Conservation (phyloP, 2,113 vertebrate genomes). For the Heterochromis multidens region DNA sequence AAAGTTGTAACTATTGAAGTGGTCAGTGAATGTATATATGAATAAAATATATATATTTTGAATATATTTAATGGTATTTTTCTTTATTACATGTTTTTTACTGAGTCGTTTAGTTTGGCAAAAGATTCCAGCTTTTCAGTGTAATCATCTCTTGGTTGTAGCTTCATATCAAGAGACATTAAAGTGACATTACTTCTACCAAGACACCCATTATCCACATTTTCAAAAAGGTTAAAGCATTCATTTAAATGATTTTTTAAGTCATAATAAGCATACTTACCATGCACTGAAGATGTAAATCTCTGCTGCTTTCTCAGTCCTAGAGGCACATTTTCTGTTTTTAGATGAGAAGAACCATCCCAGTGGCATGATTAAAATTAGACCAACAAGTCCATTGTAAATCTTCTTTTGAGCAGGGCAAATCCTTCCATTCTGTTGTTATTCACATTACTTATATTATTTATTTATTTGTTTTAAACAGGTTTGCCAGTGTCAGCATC, state of each 20-base stretch:
- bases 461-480: not conserved
- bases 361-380: not conserved
- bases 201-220: not conserved
- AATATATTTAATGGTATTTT: not conserved
- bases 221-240: not conserved
- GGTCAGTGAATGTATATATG: not conserved
- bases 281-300: not conserved
- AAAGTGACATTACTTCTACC: not conserved
- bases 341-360: not conserved
- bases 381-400: not conserved
- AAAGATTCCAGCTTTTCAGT: not conserved
- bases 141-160: not conserved
- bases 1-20: not conserved
- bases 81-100: not conserved
- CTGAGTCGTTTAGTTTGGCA: too few species aligned
- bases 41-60: not conserved
- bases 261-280: not conserved
- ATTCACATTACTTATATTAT: not conserved
- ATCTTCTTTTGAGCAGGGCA: not conserved
- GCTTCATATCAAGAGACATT: not conserved
- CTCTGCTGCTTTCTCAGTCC: not conserved
- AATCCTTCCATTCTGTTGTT: not conserved
- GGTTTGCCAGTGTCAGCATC: not conserved
- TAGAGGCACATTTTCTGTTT: not conserved
- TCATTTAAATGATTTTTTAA: not conserved